Base-by-base conservation (phyloP, 92 coral and sea anemone genomes). In the Parazoanthus atlanticus region DNA sequence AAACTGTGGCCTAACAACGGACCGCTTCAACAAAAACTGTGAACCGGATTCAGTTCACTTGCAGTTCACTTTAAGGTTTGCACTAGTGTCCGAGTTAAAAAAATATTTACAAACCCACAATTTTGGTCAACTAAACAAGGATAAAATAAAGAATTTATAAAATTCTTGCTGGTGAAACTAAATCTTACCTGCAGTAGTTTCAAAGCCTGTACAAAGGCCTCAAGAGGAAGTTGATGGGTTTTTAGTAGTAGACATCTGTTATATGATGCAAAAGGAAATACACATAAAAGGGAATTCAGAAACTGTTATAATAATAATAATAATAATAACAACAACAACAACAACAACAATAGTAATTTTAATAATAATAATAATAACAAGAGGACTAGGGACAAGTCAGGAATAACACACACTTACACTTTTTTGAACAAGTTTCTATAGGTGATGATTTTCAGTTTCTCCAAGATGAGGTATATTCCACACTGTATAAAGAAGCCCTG, bases 391-490 rank as follows among this genome's bases (percentile, higher is more conserved):
- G 17, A 61, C 34, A 16, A 4, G 17, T 26, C 25, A 65, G n/a
- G 0, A 25, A 21, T 2, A 17, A 8, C 74, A 65, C 74, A 65
- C 54, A 93, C 99, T 94, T 94, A 97, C 99, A 97, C 98, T 97
- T 95, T 97, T 78, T 97, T 97, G 91, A 97, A 97, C 81, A 97
- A 93, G 89, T 97, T 97, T 79, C 99, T 97, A 70, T 97, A 97
- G 13, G 99, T 97, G 74, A 97, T 94, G 77, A 95, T 96, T 92
- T 97, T 97, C 28, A 97, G 88, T 83, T 97, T 96, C 88, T 97
- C 99, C 74, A 97, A 85, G 80, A 97, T 97, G n/a, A 97, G 93
- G 83, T 94, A 97, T 52, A 97, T 94, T 29, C 99, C 99, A 86
- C 98, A 97, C 80, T 94, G 94, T 58, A 97, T 95, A 54, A 97